Base-by-base conservation (phyloP, 2,113 vertebrate genomes). In the Chitala chitala region DNA sequence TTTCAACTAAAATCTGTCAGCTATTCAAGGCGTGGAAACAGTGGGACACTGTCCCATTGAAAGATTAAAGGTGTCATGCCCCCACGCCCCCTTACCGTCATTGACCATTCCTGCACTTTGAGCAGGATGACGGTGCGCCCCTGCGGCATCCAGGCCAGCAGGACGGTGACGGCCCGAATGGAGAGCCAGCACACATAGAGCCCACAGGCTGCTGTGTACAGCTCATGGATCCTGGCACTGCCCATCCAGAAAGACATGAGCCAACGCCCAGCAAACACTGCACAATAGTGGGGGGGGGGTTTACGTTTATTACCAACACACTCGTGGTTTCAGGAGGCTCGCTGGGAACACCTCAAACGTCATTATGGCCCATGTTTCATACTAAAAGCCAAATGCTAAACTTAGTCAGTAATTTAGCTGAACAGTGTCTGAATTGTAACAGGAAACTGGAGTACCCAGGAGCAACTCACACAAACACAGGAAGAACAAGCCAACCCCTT, bases 181-280 rank as follows among this genome's bases (percentile, higher is more conserved):
- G 94, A 94, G 20, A 99, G 89, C 97, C 97, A 99, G 76, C 97
- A 99, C 55, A 98, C 95, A 40, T 99, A 99, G 4, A 99, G 93
- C 72, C 97, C 97, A 71, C 97, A 99, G 0, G 97, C 96, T 65
- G 97, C 96, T 0, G 97, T 99, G 88, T 99, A 99, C 61, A 99
- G 87, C 68, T 99, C 97, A 0, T 99, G 97, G 83, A 98, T 99
- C 89, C 98, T 98, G 74, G 96, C 94, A 78, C 87, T 94, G 72
- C 96, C 97, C 7, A 95, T 99, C 97, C 97, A 99, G 87, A 99
- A 99, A 0, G 97, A 99, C 97, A 99, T 99, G 70, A 99, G 79
- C 95, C 95, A 99, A 61, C 97, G 95, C 8, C 97, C 97, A 40
- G 94, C 93, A 59, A 96, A 98, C 46, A 99, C 97, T 99, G 81